phyloP scores from a whole-genome alignment of 1,140 invertebrate species.

The Aphaenogaster rudis region DNA sequence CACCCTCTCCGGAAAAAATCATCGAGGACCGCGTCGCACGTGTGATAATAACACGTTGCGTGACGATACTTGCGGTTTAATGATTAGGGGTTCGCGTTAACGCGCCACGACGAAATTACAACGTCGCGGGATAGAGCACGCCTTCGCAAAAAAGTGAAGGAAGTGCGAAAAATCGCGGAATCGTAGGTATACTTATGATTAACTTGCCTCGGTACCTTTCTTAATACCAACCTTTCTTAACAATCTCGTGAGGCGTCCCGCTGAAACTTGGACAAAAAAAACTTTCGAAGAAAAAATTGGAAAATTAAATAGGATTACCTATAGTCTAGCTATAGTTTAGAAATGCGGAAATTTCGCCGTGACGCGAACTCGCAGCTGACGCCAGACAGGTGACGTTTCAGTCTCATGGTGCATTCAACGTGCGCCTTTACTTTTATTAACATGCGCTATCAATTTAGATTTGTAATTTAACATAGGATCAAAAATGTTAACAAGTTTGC shows the following conservation, averaged over 20 bases:
- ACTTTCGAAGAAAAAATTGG: conserved; percentile 12
- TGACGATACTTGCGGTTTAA: conserved; percentile 51
- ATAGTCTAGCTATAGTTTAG: neutral
- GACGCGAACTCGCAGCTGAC: conserved; percentile 31
- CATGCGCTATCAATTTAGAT: neutral
- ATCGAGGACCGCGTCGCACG: conserved; percentile 35
- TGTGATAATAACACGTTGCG: conserved; percentile 60
- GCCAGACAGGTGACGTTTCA: conserved; percentile 18
- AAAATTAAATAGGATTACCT: conserved; percentile 52
- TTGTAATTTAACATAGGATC: neutral
- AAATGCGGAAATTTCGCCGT: neutral
- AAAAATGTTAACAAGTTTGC: neutral
- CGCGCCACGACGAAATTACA: conserved; percentile 48
- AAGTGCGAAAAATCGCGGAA: conserved; percentile 36
- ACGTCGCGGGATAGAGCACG: conserved; percentile 13
- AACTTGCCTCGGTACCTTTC: conserved; percentile 4
- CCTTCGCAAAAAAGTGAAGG: conserved; percentile 35
- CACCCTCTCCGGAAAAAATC: conserved; percentile 6
- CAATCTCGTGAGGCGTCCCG: neutral
- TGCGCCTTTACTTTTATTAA: conserved; percentile 18
- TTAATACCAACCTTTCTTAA: conserved; percentile 40
- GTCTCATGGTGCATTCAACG: neutral
- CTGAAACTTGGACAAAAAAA: neutral
- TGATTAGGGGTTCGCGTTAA: conserved; percentile 60
- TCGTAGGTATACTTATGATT: conserved; percentile 34